Evolutionary conservation across 2,888 invertebrate species (phyloP).

Genomic region (Linnaemya vulpina): DNA sequence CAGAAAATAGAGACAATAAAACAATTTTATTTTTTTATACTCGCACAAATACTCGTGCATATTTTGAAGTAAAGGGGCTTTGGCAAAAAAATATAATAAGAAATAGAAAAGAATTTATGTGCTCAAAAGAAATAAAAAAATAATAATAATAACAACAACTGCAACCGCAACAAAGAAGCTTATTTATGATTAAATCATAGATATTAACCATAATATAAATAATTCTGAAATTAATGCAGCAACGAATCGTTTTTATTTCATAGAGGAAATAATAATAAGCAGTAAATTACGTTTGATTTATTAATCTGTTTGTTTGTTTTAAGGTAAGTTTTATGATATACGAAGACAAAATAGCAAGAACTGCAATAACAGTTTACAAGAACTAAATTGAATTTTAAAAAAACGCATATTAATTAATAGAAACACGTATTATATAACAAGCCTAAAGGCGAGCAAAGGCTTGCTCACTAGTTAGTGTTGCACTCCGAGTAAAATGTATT

Average conservation of each 20-base stretch:
- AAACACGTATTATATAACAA: too few species aligned
- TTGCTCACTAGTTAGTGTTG: too few species aligned
- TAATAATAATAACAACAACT: slow-evolving; percentile 12
- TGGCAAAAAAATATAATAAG: too few species aligned
- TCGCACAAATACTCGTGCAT: not conserved
- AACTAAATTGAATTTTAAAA: not conserved
- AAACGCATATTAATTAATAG: not conserved
- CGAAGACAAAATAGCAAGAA: not conserved
- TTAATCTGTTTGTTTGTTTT: slow-evolving; percentile 21
- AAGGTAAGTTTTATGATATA: slow-evolving; percentile 48
- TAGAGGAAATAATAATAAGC: slow-evolving; percentile 34
- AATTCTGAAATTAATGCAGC: slow-evolving; percentile 48
- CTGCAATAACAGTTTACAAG: not conserved
- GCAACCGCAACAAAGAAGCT: slow-evolving; percentile 26
- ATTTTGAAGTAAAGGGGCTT: slow-evolving; percentile 12
- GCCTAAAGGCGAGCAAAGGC: too few species aligned
- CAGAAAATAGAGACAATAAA: slow-evolving; percentile 41
- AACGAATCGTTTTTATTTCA: slow-evolving; percentile 35
- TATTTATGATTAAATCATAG: slow-evolving; percentile 44
- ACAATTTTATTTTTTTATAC: slow-evolving; percentile 34
- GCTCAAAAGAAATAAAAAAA: not conserved
- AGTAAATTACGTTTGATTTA: not conserved
- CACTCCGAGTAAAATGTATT: too few species aligned
- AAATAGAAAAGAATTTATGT: slow-evolving; percentile 14
- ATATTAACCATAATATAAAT: slow-evolving; percentile 44